Evolutionary conservation across 2,797 vertebrate genomes (phyloP).

Genomic region (Xiphorhynchus erythropygius): DNA sequence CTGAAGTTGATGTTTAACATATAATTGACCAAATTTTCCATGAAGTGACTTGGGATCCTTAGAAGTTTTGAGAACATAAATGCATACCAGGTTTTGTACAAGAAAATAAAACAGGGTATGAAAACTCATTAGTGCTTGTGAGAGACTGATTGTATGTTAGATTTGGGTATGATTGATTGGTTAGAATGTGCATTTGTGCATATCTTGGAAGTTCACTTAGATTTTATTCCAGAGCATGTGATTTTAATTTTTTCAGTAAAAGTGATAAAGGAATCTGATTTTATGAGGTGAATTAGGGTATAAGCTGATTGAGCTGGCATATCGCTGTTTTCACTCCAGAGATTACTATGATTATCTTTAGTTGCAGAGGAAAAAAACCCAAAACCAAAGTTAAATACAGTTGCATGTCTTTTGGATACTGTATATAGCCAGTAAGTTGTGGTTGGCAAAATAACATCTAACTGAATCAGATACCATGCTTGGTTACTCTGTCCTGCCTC

Average conservation of each 20-base stretch:
- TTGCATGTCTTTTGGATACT: background rate
- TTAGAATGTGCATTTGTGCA: background rate
- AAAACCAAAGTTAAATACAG: background rate
- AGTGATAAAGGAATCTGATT: background rate
- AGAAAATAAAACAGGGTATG: background rate
- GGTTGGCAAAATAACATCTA: constrained; percentile 15
- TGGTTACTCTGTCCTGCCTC: background rate
- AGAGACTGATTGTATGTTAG: background rate
- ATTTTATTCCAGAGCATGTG: background rate
- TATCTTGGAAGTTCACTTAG: background rate
- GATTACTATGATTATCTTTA: background rate
- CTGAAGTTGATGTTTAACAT: background rate
- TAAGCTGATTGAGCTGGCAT: background rate
- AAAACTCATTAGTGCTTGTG: background rate
- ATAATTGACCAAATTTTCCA: background rate
- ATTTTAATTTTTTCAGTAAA: background rate
- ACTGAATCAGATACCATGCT: background rate
- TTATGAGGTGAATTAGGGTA: background rate
- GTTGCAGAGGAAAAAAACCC: background rate
- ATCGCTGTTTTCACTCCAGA: background rate
- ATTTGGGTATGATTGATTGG: background rate
- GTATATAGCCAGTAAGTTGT: background rate
- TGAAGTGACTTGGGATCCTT: background rate
- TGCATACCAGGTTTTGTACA: background rate
- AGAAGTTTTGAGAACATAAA: background rate